Conservation (phyloP, 1,140 invertebrate species). For the Aplysia californica region DNA sequence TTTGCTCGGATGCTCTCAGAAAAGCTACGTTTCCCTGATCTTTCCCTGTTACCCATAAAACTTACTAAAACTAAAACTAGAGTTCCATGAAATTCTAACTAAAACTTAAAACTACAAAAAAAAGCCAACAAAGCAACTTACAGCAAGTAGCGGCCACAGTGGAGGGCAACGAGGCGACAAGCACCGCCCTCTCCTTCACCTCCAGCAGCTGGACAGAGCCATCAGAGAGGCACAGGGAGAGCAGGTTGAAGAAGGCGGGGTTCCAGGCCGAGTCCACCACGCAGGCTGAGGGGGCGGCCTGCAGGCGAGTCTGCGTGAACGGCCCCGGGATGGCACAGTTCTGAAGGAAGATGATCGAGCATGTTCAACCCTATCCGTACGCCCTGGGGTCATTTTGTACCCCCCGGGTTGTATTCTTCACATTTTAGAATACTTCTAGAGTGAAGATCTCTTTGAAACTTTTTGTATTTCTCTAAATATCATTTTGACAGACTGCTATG, state of each 20-base stretch:
- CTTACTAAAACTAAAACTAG: no score
- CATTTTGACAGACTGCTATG: no score
- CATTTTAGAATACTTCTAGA: no score
- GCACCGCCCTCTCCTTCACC: constrained; percentile 34
- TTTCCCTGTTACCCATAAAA: no score
- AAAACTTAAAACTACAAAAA: not conserved
- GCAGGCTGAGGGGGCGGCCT: not conserved
- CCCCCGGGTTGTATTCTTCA: no score
- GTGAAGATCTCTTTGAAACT: no score
- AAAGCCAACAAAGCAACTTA: not conserved
- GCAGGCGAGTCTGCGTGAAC: not conserved
- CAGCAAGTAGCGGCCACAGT: constrained; percentile 17
- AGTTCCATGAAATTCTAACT: no score
- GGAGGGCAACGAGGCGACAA: constrained; percentile 56
- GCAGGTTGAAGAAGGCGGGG: constrained; percentile 62
- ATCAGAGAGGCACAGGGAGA: constrained; percentile 64
- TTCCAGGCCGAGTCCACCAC: constrained; percentile 69
- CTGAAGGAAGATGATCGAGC: not conserved
- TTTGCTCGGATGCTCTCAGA: no score
- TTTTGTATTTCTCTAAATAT: no score
- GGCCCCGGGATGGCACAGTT: constrained; percentile 5
- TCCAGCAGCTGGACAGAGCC: constrained; percentile 61
- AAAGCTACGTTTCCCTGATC: no score
- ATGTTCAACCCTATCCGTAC: no score
- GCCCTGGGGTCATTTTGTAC: no score